These are phyloP conservation scores for Muscina levida DNA, from an alignment of 2,888 invertebrate species.

Conservation along the genomic window DNA sequence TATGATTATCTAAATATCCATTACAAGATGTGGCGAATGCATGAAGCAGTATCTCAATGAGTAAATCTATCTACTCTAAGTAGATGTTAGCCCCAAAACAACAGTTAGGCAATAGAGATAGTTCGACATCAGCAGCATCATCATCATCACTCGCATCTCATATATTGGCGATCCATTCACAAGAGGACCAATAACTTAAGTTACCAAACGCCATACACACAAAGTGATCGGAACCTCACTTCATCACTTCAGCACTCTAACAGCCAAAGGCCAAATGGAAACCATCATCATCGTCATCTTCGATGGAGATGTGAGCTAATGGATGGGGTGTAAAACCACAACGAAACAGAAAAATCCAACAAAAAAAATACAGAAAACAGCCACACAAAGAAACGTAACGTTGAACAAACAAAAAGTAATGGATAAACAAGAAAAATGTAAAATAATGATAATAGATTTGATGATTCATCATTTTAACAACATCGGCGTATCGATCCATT, in stretches of 20 bases:
- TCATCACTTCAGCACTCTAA: neutral
- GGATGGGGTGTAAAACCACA: no score
- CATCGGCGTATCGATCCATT: neutral
- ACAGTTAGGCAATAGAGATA: conserved; percentile 10
- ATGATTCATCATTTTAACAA: conserved; percentile 49
- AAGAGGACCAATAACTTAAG: no score
- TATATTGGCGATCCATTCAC: no score
- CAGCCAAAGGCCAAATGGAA: neutral
- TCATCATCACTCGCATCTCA: no score
- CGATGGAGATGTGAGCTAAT: no score
- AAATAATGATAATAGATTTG: conserved; percentile 49
- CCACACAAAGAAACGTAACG: neutral
- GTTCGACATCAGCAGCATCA: no score
- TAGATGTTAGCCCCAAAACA: neutral
- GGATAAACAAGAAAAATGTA: conserved; percentile 14
- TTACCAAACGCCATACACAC: no score
- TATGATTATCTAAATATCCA: conserved; percentile 18
- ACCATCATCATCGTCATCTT: neutral
- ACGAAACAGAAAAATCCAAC: no score
- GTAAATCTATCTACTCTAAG: neutral
- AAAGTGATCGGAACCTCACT: no score
- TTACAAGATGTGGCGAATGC: conserved; percentile 21
- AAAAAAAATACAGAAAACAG: neutral
- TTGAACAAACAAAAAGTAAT: conserved; percentile 16
- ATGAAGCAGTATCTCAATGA: neutral